Conservation (phyloP, 2,797 vertebrate species). For the Zenarchopterus dispar region DNA sequence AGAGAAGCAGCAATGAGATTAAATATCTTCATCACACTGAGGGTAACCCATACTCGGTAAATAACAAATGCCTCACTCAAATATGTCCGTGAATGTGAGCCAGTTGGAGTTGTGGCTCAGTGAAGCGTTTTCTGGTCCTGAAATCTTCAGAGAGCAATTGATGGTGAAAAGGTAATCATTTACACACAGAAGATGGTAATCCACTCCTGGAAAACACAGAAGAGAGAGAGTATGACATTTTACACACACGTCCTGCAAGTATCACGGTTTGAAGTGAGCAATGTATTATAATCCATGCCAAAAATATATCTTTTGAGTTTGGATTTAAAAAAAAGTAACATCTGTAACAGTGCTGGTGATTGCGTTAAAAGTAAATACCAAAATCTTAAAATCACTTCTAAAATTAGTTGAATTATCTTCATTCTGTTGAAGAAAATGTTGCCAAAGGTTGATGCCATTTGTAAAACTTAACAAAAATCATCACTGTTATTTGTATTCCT, state of each 20-base stretch:
- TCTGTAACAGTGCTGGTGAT: too few species aligned
- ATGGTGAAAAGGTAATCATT: constrained; percentile 70
- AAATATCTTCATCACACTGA: not conserved
- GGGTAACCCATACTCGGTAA: not conserved
- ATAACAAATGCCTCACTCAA: constrained; percentile 26
- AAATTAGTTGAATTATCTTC: too few species aligned
- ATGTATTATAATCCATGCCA: too few species aligned
- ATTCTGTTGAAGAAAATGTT: too few species aligned
- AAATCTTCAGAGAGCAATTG: constrained; percentile 68
- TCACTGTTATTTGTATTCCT: too few species aligned
- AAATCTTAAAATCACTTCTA: too few species aligned
- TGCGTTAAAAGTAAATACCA: too few species aligned
- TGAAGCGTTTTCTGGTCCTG: not conserved
- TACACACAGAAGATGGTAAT: constrained; percentile 56
- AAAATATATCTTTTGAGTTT: too few species aligned
- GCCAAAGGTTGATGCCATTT: too few species aligned
- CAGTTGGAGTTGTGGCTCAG: constrained; percentile 32
- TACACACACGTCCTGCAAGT: too few species aligned
- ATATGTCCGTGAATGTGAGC: constrained; percentile 18
- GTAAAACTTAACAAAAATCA: too few species aligned
- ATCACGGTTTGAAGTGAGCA: not conserved
- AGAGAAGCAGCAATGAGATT: not conserved
- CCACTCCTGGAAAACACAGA: constrained; percentile 28
- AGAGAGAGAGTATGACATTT: not conserved
- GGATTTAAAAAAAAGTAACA: too few species aligned